Base-by-base conservation (phyloP, 2,888 invertebrate species). In the Eupeodes latifasciatus region DNA sequence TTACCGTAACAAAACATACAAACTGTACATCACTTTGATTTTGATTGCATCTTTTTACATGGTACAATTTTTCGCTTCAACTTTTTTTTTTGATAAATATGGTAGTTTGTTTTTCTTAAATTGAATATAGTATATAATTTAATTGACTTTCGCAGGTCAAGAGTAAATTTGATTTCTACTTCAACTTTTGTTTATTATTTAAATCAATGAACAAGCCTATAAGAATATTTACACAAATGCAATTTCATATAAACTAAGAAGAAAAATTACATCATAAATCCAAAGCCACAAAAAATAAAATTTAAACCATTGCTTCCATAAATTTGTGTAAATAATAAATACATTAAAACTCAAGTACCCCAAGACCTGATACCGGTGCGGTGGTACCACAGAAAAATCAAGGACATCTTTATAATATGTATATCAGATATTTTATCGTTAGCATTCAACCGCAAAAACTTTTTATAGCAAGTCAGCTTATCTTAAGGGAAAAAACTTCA, bases 401-500 rank as follows among this genome's bases (percentile, higher is more conserved):
- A 62, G 40, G 64, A 64, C 27, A 57, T 47, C 19, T 57, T 47
- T 19, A 64, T 19, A 64, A 64, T 44, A 64, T 27, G 27, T 27
- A 27, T 44, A 64, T 64, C 62, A 64, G 16, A 44, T 16, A 44
- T 64, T 64, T 47, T 64, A 51, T 67, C n/a, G 51, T 10, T n/a
- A 51, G 36, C 67, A 44, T 64, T 64, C 9, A 34, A 67, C 67
- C 49, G 10, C 67, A 67, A 36, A 67, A 67, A 36, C 51, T 36
- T 67, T 67, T 51, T 67, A 67, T 67, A 51, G 67, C 51, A 67
- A 67, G 44, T 67, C 51, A 34, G 36, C 51, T 67, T 67, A 67
- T 67, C 67, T n/a, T n/a, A 51, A 16, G 51, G 34, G 51, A 51
- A 36, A 51, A 67, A 51, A 51, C 51, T 51, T 12, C 2, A 67